Evolutionary conservation across 1,140 invertebrate species (phyloP).

Genomic region (Drosophila pandora): DNA sequence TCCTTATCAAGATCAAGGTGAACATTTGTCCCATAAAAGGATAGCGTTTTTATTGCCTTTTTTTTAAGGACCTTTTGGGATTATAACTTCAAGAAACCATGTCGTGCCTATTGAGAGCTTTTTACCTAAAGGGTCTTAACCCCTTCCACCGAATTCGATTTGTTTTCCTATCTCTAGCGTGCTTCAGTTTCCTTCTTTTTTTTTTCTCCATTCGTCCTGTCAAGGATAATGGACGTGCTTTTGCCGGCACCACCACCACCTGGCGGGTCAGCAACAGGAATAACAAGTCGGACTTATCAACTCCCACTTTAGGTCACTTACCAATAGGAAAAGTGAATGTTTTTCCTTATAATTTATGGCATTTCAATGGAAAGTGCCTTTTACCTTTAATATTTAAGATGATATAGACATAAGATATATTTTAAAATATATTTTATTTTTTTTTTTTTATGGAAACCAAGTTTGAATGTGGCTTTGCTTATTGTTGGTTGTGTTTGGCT

Average conservation of each 20-base stretch:
- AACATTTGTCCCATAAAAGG: too few species aligned
- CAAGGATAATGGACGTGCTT: constrained; percentile 54
- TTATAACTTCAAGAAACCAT: constrained; percentile 33
- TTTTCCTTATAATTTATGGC: constrained; percentile 18
- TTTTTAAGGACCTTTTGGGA: constrained; percentile 7
- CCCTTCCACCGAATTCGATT: constrained; percentile 27
- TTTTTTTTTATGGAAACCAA: not conserved
- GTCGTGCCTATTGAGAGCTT: constrained; percentile 22
- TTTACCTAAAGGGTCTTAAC: constrained; percentile 23
- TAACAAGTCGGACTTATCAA: constrained; percentile 3
- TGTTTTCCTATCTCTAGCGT: constrained; percentile 27
- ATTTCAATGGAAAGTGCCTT: not conserved
- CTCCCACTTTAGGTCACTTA: constrained; percentile 31
- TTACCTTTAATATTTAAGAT: too few species aligned
- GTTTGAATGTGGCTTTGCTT: too few species aligned
- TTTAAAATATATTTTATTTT: not conserved
- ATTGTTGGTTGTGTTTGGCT: constrained; percentile 10
- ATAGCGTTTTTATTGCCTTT: constrained; percentile 17
- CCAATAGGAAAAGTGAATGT: constrained; percentile 29
- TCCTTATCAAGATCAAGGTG: not conserved
- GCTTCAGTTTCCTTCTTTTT: constrained; percentile 25
- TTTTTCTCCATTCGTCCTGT: constrained; percentile 21
- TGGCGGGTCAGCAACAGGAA: constrained; percentile 28
- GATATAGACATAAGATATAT: too few species aligned
- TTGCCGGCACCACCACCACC: constrained; percentile 36